phyloP scores from a whole-genome alignment of 2,888 invertebrate species.

The Spodoptera picta region DNA sequence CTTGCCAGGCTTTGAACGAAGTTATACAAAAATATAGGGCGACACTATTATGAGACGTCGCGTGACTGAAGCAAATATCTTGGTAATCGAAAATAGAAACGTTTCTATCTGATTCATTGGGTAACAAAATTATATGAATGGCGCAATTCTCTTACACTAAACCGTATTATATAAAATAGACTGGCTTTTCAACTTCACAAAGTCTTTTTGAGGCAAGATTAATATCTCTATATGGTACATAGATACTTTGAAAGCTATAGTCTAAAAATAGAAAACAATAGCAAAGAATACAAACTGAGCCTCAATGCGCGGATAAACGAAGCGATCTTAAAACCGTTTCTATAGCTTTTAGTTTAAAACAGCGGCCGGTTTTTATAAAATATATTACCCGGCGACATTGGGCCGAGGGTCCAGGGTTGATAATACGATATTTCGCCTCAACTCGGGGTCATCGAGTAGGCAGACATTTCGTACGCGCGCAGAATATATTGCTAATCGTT shows the following conservation, averaged over 20 bases:
- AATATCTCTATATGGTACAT: conserved; percentile 16
- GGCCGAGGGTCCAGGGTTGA: conserved; percentile 6
- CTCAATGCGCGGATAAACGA: conserved; percentile 18
- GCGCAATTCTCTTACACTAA: conserved; percentile 12
- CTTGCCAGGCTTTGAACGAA: conserved; percentile 29
- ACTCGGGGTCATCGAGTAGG: conserved; percentile 32
- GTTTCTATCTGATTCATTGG: conserved; percentile 37
- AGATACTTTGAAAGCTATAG: conserved; percentile 14
- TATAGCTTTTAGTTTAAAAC: conserved; percentile 32
- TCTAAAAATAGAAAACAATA: conserved; percentile 26
- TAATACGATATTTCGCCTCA: conserved; percentile 26
- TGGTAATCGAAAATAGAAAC: conserved; percentile 35
- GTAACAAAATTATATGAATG: conserved; percentile 22
- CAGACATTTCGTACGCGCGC: conserved; percentile 36
- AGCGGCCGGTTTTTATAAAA: conserved; percentile 21
- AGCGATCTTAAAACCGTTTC: conserved; percentile 28
- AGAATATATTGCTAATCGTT: conserved; percentile 53
- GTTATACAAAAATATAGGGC: conserved; percentile 37
- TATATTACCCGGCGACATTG: conserved; percentile 22
- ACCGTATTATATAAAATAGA: conserved; percentile 5
- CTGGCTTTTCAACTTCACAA: conserved; percentile 7
- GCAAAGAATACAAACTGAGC: conserved; percentile 34
- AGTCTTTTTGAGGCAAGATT: conserved; percentile 23
- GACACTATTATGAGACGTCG: conserved; percentile 37
- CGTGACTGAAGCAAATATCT: conserved; percentile 46